phyloP scores from a whole-genome alignment of 2,113 vertebrate genomes.

The Formicarius rufipectus region DNA sequence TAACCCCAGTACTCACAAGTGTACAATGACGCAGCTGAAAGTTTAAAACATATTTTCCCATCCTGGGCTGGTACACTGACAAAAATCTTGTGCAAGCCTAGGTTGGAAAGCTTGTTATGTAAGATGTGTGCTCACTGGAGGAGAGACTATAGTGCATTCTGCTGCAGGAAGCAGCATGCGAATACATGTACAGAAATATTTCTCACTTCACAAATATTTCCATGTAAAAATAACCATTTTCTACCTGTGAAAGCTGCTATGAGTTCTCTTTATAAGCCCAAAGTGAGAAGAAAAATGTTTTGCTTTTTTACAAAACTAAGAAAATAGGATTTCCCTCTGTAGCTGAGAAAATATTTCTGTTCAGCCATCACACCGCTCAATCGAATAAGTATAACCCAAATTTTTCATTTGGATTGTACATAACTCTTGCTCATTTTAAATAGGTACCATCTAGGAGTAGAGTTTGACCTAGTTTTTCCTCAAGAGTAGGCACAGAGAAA shows the following conservation, averaged over 20 bases:
- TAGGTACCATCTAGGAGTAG: neutral
- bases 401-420: neutral
- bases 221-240: neutral
- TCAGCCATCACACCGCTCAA: neutral
- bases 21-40: neutral
- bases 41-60: neutral
- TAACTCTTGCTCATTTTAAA: slow-evolving; percentile 1
- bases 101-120: neutral
- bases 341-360: slow-evolving; percentile 3
- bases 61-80: neutral
- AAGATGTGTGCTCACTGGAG: too few relatives aligned
- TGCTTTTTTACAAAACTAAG: neutral
- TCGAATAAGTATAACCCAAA: slow-evolving; percentile 9
- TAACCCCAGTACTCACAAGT: neutral
- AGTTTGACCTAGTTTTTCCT: slow-evolving; percentile 7
- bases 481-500: neutral
- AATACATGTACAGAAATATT: neutral
- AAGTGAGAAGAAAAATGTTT: slow-evolving; percentile 5
- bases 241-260: neutral
- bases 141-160: too few relatives aligned
- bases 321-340: slow-evolving; percentile 7
- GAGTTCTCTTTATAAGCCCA: neutral
- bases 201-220: slow-evolving; percentile 5
- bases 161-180: neutral
- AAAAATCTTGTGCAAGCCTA: neutral